Percentiles rank a stretch among this genome's conserved stretches.
Evolutionary conservation across 1,140 invertebrate species (phyloP).

Genomic region (Dufourea novaeangliae): DNA sequence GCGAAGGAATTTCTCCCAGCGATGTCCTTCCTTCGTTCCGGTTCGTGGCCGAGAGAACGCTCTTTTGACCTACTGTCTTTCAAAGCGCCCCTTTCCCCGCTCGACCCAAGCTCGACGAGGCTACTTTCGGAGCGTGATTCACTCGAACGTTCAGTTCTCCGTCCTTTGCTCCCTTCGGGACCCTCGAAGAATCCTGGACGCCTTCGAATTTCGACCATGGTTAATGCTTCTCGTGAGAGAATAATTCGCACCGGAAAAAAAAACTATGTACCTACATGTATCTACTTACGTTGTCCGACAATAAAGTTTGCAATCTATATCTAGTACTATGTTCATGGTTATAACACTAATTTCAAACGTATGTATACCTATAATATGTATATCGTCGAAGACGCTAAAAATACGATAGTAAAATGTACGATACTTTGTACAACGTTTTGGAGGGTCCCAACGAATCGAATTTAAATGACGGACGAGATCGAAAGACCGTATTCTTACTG

Average conservation of each 20-base stretch:
- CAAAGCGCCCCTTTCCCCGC: not conserved
- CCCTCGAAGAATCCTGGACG: constrained; percentile 6
- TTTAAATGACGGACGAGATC: no score
- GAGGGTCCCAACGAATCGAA: no score
- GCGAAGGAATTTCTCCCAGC: constrained; percentile 41
- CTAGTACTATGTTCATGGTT: no score
- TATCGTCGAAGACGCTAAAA: no score
- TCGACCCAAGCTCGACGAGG: not conserved
- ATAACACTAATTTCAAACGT: no score
- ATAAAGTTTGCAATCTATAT: no score
- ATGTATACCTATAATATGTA: no score
- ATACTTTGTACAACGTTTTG: no score
- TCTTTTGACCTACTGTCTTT: constrained; percentile 54
- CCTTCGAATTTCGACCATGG: not conserved
- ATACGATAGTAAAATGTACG: no score
- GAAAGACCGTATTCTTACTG: not conserved
- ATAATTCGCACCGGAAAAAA: no score
- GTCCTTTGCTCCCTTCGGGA: constrained; percentile 20
- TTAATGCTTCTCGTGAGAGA: constrained; percentile 16
- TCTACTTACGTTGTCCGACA: no score
- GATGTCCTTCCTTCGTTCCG: constrained; percentile 54
- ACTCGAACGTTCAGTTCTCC: constrained; percentile 32
- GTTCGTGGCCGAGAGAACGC: constrained; percentile 28
- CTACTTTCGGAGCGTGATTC: constrained; percentile 47
- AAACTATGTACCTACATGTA: no score